Conservation (phyloP, 2,888 invertebrate genomes). For the Ophion obscuratus region DNA sequence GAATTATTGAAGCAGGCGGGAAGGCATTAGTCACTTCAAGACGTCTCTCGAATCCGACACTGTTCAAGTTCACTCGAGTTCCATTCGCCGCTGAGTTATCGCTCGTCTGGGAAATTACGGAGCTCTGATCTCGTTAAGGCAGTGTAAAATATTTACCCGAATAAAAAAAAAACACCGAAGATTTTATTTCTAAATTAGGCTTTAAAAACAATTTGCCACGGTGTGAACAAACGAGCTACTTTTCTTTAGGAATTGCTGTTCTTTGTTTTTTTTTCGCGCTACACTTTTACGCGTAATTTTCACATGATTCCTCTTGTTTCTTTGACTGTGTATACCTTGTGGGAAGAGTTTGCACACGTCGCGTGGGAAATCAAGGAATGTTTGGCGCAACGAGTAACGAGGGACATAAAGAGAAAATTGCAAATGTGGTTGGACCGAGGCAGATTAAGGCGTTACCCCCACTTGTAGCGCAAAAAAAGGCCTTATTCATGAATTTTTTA, state of each 20-base stretch:
- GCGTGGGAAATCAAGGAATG: constrained; percentile 62
- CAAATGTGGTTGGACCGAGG: constrained; percentile 10
- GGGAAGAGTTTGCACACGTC: constrained; percentile 44
- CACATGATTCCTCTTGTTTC: constrained; percentile 9
- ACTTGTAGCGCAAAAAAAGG: too few relatives aligned
- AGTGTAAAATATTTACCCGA: constrained; percentile 3
- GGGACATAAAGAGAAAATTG: constrained; percentile 49
- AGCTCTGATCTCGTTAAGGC: constrained; percentile 7
- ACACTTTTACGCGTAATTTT: constrained; percentile 10
- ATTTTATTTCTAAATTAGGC: constrained; percentile 2
- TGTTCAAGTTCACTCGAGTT: constrained; percentile 27
- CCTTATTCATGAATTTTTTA: too few relatives aligned
- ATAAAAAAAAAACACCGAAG: too few relatives aligned
- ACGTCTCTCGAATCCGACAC: not conserved
- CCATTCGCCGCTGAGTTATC: constrained; percentile 30
- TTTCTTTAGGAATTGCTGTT: constrained; percentile 1
- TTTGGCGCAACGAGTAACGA: constrained; percentile 33
- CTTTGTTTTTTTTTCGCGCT: constrained; percentile 5
- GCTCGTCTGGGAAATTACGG: constrained; percentile 58
- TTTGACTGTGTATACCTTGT: not conserved
- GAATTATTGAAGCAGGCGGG: not conserved
- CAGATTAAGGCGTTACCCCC: too few relatives aligned
- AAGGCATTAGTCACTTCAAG: not conserved
- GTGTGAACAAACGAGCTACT: not conserved
- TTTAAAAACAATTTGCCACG: constrained; percentile 6